Evolutionary conservation across 37 sponge, comb jelly and placozoan genomes (phyloP).

Genomic region (Ianthella basta): DNA sequence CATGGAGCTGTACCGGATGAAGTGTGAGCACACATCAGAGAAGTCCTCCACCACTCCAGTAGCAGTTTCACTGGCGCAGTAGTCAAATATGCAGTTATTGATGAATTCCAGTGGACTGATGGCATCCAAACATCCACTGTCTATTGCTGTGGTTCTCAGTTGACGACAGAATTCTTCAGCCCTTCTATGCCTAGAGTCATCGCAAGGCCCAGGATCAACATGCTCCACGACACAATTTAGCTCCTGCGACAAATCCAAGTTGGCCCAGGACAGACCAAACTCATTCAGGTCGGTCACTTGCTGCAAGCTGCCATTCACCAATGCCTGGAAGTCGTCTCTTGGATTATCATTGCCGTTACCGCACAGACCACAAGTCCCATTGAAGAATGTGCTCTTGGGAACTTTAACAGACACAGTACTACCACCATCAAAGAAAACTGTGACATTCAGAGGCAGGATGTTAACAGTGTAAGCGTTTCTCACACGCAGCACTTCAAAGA

Average conservation of each 20-base stretch:
- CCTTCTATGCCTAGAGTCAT: not conserved
- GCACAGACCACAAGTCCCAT: not conserved
- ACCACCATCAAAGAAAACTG: not conserved
- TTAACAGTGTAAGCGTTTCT: not conserved
- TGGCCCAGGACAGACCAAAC: not conserved
- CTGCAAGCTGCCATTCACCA: not conserved
- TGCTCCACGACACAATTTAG: not conserved
- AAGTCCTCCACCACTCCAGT: not conserved
- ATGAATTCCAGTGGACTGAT: slow-evolving; percentile 2
- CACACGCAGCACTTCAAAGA: not conserved
- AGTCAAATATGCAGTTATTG: not conserved
- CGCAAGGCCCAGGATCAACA: not conserved
- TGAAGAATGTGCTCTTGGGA: not conserved
- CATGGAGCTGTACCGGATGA: not conserved
- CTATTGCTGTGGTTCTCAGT: not conserved
- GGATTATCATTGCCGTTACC: not conserved
- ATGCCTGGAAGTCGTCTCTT: not conserved
- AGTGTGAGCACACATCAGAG: not conserved
- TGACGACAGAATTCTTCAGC: not conserved
- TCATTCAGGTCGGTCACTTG: not conserved
- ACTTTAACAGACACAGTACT: not conserved
- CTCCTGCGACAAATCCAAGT: not conserved
- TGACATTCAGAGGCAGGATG: not conserved
- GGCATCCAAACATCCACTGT: not conserved
- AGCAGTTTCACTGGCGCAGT: not conserved